Evolutionary conservation across 1,140 invertebrate genomes (phyloP).

Genomic region (Cyclargus thomasi): DNA sequence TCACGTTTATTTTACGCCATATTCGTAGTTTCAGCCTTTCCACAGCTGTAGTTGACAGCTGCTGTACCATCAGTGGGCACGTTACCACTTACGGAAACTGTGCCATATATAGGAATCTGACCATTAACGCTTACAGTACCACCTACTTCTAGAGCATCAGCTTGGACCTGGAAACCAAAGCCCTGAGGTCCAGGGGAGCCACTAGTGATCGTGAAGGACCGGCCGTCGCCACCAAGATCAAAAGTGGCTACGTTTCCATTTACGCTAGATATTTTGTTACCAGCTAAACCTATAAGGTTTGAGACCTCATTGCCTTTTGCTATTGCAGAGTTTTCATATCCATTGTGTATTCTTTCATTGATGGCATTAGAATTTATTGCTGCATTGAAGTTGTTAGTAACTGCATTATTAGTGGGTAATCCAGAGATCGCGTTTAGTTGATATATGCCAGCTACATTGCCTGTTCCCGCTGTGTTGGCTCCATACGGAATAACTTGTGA

Average conservation of each 20-base stretch:
- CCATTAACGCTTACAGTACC: conserved; percentile 46
- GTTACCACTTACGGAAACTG: conserved; percentile 45
- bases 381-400: neutral
- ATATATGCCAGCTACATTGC: neutral
- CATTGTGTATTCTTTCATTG: neutral
- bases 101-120: conserved; percentile 47
- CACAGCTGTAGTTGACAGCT: conserved; percentile 43
- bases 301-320: conserved; percentile 19
- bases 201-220: conserved; percentile 37
- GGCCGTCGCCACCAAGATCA: conserved; percentile 37
- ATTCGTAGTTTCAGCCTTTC: conserved; percentile 17
- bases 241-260: conserved; percentile 43
- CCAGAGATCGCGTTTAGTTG: neutral
- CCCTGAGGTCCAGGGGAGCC: conserved; percentile 33
- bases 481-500: neutral
- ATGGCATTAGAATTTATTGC: neutral
- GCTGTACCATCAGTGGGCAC: conserved; percentile 45
- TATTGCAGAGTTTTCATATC: conserved; percentile 20
- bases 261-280: conserved; percentile 28
- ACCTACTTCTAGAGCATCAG: conserved; percentile 50
- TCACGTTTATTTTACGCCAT: neutral
- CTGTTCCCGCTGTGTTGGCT: neutral
- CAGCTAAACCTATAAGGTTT: conserved; percentile 25
- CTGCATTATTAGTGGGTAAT: neutral
- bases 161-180: conserved; percentile 43